Percentiles rank a stretch among this genome's conserved stretches.
phyloP scores from a whole-genome alignment of 2,113 vertebrate genomes.

The Oceanodroma tethys region DNA sequence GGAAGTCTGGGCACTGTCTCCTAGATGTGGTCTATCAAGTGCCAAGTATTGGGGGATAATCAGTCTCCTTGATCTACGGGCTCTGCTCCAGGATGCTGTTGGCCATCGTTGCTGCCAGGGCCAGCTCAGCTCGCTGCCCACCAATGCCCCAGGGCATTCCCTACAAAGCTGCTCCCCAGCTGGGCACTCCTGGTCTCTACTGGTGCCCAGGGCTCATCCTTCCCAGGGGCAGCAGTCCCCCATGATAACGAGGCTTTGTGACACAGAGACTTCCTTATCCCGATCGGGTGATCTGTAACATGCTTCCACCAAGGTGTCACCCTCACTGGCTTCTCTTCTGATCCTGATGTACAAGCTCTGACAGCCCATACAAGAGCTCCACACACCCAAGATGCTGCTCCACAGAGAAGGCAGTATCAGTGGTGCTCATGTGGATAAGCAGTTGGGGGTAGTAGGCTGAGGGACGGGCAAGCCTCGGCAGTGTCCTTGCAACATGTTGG shows the following conservation, averaged over 20 bases:
- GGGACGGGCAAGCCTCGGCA: fast-evolving
- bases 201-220: background rate
- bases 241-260: background rate
- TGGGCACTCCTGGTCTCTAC: background rate
- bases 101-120: fast-evolving
- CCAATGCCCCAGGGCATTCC: background rate
- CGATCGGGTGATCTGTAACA: background rate
- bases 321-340: background rate
- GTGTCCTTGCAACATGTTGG: background rate
- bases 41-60: background rate
- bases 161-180: background rate
- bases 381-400: background rate
- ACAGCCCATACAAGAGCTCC: background rate
- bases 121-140: background rate
- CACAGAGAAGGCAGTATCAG: background rate
- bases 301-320: background rate
- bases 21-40: background rate
- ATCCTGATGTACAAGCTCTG: background rate
- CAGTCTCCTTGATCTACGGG: background rate
- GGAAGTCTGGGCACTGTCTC: background rate
- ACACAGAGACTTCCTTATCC: background rate
- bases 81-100: background rate
- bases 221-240: background rate
- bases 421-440: background rate
- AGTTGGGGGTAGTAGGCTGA: background rate